phyloP scores from a whole-genome alignment of 2,797 vertebrate genomes.

The Erpetoichthys calabaricus region DNA sequence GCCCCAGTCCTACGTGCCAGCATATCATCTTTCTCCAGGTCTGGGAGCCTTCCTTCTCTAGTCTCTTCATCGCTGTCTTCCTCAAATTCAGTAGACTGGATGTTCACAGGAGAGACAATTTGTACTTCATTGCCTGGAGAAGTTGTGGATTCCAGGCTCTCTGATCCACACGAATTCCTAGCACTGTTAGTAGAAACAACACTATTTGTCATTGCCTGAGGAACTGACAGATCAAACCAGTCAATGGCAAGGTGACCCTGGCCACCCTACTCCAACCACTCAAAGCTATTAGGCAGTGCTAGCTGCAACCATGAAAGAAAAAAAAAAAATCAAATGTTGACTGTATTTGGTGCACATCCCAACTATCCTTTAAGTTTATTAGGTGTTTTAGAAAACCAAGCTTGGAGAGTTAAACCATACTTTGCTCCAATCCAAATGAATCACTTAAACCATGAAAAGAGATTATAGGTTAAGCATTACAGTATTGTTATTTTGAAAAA shows the following conservation, averaged over 20 bases:
- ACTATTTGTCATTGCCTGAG: not conserved
- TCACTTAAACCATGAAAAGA: too few species aligned
- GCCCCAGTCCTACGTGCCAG: conserved; percentile 34
- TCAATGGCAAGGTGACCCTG: not conserved
- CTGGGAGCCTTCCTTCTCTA: conserved; percentile 23
- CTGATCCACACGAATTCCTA: not conserved
- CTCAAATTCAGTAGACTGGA: conserved; percentile 6
- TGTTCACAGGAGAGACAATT: not conserved
- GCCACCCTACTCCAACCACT: not conserved
- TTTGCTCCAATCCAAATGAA: too few species aligned
- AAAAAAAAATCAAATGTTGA: not conserved
- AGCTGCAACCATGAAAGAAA: not conserved
- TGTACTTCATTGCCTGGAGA: not conserved
- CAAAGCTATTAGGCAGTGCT: not conserved
- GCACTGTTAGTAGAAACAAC: not conserved
- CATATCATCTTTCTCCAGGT: conserved; percentile 37
- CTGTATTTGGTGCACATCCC: too few species aligned
- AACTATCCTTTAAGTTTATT: too few species aligned
- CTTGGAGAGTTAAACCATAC: too few species aligned
- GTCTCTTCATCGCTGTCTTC: conserved; percentile 13
- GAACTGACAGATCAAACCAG: not conserved
- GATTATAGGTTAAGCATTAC: too few species aligned
- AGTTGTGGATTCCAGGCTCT: not conserved
- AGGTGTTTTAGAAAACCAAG: too few species aligned
- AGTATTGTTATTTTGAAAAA: too few species aligned